Evolutionary conservation across 2,113 vertebrate species (phyloP), one percentile per base, ranked within the genome.

Genomic region (Atherinomorus stipes): DNA sequence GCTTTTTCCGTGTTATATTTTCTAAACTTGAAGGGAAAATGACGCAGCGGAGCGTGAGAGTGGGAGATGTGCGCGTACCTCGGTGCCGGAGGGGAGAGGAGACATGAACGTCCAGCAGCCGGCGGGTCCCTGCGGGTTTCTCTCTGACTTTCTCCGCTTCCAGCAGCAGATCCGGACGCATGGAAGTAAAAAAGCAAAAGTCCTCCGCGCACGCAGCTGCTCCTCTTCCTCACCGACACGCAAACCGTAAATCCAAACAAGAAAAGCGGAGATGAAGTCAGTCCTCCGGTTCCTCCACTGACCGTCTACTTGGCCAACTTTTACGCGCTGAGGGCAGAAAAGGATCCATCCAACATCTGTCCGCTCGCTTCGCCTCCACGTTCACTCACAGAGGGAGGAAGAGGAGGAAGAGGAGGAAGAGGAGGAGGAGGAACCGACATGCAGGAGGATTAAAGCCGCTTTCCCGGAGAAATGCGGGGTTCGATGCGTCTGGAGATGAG

Each of bases 61-160:
- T 11, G 28, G 2, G 15, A 5, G 18, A 5, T 1, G 59, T 18
- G 50, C 7, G 11, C 4, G 60, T 88, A 88, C 86, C 86, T 81
- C 51, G 74, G 78, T 53, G 74, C 31, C 62, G 70, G 58, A 44
- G 54, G 10, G 68, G 37, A 63, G 47, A 26, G 67, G 71, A 80
- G 72, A 73, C 88, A 83, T 88, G 81, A 11, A 79, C 38, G 78
- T 80, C 66, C 85, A 38, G 74, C 56, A 5, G 67, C 79, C 74
- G 78, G 4, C 9, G 31, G 7, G 31, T 34, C 4, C 7, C 31
- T 7, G 31, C 31, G 31, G 31, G 62, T 0, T 23, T 15, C 56
- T 49, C 13, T 63, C 10, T 4, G 8, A 34, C 45, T 56, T 15
- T 58, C 61, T 67, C 45, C 28, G 28, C 28, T 34, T 34, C 31